Evolutionary conservation across 2,797 vertebrate species (phyloP), one percentile per base, ranked within the genome.

Genomic region (Molossus molossus): DNA sequence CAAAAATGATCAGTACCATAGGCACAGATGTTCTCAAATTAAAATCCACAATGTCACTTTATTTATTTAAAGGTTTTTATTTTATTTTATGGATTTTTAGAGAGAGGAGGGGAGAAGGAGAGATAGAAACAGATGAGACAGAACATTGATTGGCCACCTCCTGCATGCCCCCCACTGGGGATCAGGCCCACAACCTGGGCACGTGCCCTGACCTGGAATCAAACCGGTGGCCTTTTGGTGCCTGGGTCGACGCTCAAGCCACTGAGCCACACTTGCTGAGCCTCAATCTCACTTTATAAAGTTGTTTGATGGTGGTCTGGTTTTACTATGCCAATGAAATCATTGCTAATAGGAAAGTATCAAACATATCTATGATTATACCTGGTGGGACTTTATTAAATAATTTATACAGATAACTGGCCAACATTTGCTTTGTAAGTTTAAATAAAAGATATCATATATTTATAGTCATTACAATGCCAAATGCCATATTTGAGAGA

Each of bases 341-440:
- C 17, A 53, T 76, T 87, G 69, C 13, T 27, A 60, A 55, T 15
- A 73, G 12, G 40, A 81, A 96, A 72, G 21, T 95, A 86, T 86
- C 45, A 91, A 83, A 76, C 50, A 82, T 18, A 89, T 55, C 23
- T 65, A 88, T 53, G 27, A 76, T 72, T 84, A 96, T 88, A 73
- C 7, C 14, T 18, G 14, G 33, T 88, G 27, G 18, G 27, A 73
- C 11, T 83, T 97, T 73, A 95, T 95, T 94, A 94, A 85, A 9
- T 70, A 72, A 75, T 21, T 76, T 89, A 15, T 48, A 82, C 58
- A 94, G 67, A 92, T 58, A 85, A 92, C 50, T 11, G 25, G 27
- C 25, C 18, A 90, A 92, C 5, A 57, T 67, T 95, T 79, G n/a
- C 27, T 90, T 85, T 81, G 14, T 25, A 85, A 72, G 3, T 3